phyloP scores from a whole-genome alignment of 2,888 invertebrate species.

The Pimpla rufipes region DNA sequence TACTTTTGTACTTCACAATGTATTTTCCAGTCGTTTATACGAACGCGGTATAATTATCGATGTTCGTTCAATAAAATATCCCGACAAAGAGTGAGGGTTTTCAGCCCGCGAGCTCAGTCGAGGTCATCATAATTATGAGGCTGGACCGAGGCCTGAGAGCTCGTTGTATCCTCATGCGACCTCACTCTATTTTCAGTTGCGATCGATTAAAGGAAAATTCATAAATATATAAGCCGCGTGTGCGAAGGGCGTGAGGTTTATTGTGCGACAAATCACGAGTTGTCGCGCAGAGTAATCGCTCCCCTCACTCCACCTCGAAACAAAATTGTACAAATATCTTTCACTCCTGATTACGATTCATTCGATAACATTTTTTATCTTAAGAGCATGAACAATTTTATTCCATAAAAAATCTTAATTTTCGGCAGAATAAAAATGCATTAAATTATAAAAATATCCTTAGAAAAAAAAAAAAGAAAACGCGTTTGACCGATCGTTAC shows the following conservation, averaged over 20 bases:
- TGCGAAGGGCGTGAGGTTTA: background rate
- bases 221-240: slow-evolving; percentile 40
- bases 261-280: background rate
- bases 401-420: background rate
- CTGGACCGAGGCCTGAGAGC: slow-evolving; percentile 37
- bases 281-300: background rate
- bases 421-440: too few relatives aligned
- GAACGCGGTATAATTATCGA: slow-evolving; percentile 46
- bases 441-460: background rate
- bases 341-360: background rate
- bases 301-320: background rate
- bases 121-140: slow-evolving; percentile 59
- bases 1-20: too few relatives aligned
- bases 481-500: too few relatives aligned
- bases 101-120: slow-evolving; percentile 25
- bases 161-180: slow-evolving; percentile 59
- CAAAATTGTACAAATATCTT: background rate
- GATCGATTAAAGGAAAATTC: slow-evolving; percentile 69
- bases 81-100: slow-evolving; percentile 45
- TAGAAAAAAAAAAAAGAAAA: background rate
- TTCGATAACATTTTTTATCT: background rate
- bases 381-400: background rate
- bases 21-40: too few relatives aligned
- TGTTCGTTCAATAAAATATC: slow-evolving; percentile 52
- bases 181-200: slow-evolving; percentile 68